Conservation (phyloP, 2,888 invertebrate species). For the Pachliopta kotzebuea region DNA sequence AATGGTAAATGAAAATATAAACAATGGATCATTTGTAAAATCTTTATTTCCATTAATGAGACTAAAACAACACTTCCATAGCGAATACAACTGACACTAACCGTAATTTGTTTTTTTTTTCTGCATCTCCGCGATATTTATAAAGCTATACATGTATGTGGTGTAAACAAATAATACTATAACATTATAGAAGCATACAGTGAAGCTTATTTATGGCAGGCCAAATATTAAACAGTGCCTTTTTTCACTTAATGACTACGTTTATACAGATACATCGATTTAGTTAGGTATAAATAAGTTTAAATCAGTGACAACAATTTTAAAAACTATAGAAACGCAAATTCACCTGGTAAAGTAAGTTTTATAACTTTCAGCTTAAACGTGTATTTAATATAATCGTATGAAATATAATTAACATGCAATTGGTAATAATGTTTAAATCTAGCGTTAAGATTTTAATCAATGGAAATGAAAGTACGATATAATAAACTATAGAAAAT, state of each 20-base stretch:
- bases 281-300: constrained; percentile 6
- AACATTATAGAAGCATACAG: constrained; percentile 7
- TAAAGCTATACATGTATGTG: constrained; percentile 46
- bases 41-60: constrained; percentile 68
- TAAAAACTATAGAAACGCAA: not conserved
- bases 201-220: constrained; percentile 21
- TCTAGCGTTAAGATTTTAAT: not conserved
- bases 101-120: constrained; percentile 45
- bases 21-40: constrained; percentile 52
- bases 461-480: not conserved
- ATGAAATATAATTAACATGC: constrained; percentile 1
- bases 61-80: constrained; percentile 63
- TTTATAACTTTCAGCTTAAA: no score
- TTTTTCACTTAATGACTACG: not conserved
- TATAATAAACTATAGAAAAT: constrained; percentile 1
- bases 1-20: constrained; percentile 17
- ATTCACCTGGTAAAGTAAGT: not conserved
- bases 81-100: constrained; percentile 62
- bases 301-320: not conserved
- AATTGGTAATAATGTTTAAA: not conserved
- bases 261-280: constrained; percentile 9
- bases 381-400: no score
- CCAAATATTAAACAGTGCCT: not conserved
- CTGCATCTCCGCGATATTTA: constrained; percentile 56
- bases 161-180: constrained; percentile 11